Base-by-base conservation (phyloP, 92 coral and sea anemone species). In the Anthopleura xanthogrammica region DNA sequence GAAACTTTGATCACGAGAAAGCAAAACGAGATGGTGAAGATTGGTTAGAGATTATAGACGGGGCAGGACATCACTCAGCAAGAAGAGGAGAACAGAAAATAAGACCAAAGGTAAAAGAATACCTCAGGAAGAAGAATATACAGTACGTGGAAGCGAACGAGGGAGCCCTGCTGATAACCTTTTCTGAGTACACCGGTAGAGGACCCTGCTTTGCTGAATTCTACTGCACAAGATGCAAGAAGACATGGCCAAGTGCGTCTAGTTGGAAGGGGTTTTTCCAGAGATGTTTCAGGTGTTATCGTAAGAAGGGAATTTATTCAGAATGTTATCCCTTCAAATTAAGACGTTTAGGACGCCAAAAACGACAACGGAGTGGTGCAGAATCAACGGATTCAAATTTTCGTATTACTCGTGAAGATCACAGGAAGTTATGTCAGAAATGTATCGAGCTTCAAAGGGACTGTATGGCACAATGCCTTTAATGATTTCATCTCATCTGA, bases 21-120 rank as follows among this genome's bases (percentile, higher is more conserved):
- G 90, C 90, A 41, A 65, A 71, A 16, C 41, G 55, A 40, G 57
- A 64, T 42, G 73, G 56, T 22, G 52, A 80, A 16, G 86, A 87
- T 29, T 90, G 94, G 94, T 79, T 90, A 40, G 94, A 90, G 81
- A 90, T 90, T 75, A 90, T 90, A 40, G 94, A 80, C 62, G 91
- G 94, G 41, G 94, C 91, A n/a, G 94, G 94, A 16, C 91, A 85
- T 43, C 91, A 90, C 81, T 87, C 91, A n/a, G 57, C 71, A 8
- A 65, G 70, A 17, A 78, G 86, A 42, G 77, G 87, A 66, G 88
- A 85, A 50, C 84, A 64, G 42, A 87, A 82, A 50, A 90, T 90
- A 24, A 80, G 88, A 78, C 94, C 94, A 85, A 86, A 85, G 75
- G 91, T 91, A 11, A 82, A 84, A 65, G 76, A 42, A 52, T 85